These are phyloP conservation scores for Heliconius ethilla DNA, from an alignment of 2,888 invertebrate genomes.

Conservation along the genomic window DNA sequence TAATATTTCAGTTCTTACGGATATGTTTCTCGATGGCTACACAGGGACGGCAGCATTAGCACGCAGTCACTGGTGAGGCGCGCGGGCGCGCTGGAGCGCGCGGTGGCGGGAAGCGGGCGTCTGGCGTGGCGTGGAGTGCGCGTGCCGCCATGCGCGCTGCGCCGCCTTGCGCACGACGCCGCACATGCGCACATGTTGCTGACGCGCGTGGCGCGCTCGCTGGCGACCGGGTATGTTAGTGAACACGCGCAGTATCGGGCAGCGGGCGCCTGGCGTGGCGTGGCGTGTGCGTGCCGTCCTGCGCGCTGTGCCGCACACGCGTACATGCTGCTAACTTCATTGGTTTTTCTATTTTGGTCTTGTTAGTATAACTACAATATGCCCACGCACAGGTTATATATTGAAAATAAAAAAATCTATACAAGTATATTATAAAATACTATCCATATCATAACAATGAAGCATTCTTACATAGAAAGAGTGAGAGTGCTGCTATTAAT, in stretches of 20 bases:
- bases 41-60: constrained; percentile 65
- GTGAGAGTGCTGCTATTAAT: too few species aligned
- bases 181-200: constrained; percentile 61
- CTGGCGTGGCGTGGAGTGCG: constrained; percentile 74
- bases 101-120: constrained; percentile 75
- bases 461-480: too few species aligned
- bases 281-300: constrained; percentile 73
- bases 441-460: too few species aligned
- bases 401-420: too few species aligned
- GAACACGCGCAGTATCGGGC: constrained; percentile 72
- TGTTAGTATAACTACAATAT: too few species aligned
- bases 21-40: neutral
- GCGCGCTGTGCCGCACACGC: constrained; percentile 48
- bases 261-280: constrained; percentile 74
- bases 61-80: constrained; percentile 72
- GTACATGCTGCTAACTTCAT: too few species aligned
- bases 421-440: too few species aligned
- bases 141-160: constrained; percentile 68
- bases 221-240: constrained; percentile 20
- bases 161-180: constrained; percentile 50
- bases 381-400: too few species aligned
- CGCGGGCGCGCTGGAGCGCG: constrained; percentile 73
- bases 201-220: constrained; percentile 70
- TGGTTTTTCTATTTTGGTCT: too few species aligned
- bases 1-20: neutral